phyloP scores from a whole-genome alignment of 2,797 vertebrate species.

The Gambusia yucatana region DNA sequence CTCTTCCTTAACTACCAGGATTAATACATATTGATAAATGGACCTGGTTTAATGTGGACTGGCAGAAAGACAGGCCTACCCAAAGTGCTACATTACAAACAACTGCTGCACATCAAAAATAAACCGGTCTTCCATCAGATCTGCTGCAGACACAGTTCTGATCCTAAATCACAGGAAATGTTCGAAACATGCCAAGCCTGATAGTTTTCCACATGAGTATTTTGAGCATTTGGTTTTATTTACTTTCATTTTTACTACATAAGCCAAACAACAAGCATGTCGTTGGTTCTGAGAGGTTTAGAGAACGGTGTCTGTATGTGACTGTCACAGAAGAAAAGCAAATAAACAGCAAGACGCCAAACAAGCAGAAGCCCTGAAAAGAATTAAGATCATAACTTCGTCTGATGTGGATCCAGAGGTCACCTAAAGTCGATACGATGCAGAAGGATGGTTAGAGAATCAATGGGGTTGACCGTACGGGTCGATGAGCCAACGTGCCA shows the following conservation, averaged over 20 bases:
- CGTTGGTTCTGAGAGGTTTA: neutral
- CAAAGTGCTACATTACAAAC: neutral
- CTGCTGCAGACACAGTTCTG: neutral
- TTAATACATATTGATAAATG: no score
- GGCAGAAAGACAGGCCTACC: neutral
- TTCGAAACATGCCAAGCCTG: neutral
- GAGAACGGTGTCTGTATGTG: neutral
- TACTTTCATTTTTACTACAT: neutral
- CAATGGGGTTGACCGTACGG: constrained; percentile 46
- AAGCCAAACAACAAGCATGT: neutral
- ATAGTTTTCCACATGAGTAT: neutral
- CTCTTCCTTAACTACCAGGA: neutral
- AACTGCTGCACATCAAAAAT: neutral
- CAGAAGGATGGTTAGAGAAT: constrained; percentile 47
- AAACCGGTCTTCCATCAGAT: neutral
- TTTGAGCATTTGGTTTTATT: neutral
- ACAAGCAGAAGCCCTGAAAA: constrained; percentile 52
- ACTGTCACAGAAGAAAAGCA: neutral
- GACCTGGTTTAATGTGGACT: no score
- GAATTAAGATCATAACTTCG: constrained; percentile 33
- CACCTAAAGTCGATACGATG: constrained; percentile 22
- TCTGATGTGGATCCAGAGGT: neutral
- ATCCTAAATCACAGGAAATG: neutral
- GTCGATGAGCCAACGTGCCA: constrained; percentile 49
- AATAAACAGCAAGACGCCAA: constrained; percentile 41